Evolutionary conservation across 2,888 invertebrate genomes (phyloP), one percentile per base, ranked within the genome.

Genomic region (Merodon equestris): DNA sequence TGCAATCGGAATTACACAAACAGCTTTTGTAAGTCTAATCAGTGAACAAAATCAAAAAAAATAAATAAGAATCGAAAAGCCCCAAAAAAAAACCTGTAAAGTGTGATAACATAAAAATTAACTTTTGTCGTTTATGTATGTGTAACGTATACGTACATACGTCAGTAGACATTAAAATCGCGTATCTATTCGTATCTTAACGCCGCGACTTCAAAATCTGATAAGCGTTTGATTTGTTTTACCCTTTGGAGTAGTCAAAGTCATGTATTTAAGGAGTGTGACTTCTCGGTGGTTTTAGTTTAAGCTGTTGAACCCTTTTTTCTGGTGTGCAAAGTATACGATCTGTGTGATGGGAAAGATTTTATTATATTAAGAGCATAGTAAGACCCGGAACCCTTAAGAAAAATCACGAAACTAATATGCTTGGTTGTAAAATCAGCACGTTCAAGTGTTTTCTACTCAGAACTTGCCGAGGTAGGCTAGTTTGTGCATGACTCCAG

Each of bases 21-120:
- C 13, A n/a, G 19, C 44, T 67, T 57, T 61, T 19, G 19, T 58
- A 45, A 40, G 36, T 77, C 67, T 77, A 72, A 77, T 77, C 77
- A 77, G 77, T 72, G 76, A 58, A 4, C 7, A 27, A 27, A 27
- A 27, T 4, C 27, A 27, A 27, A 2, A 27, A 27, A 2, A 27
- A 27, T 7, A 75, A 64, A 71, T 61, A n/a, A n/a, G n/a, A n/a
- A n/a, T n/a, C n/a, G n/a, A n/a, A n/a, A n/a, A n/a, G n/a, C n/a
- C n/a, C n/a, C n/a, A n/a, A n/a, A n/a, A n/a, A n/a, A n/a, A n/a
- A n/a, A 71, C 66, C 66, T 71, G 18, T 60, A 34, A 56, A 76
- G 72, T 63, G 72, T 63, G 77, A 77, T 73, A 77, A 77, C 47
- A 67, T 36, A 61, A 63, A 44, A 67, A 47, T 72, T 27, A 77